Conservation (phyloP, 2,113 vertebrate species). For the Archocentrus centrarchus region DNA sequence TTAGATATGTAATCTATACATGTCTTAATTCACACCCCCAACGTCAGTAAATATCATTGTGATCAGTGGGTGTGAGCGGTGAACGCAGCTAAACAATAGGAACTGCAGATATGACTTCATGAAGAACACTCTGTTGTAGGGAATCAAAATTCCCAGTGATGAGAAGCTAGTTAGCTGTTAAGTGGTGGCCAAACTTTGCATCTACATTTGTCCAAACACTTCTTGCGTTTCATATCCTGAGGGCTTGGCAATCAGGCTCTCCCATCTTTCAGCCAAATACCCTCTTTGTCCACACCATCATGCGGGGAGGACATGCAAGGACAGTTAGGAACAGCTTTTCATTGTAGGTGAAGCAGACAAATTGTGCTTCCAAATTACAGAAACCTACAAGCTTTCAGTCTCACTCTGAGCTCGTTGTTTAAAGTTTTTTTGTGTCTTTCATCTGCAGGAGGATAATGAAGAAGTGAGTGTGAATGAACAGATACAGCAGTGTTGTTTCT, state of each 20-base stretch:
- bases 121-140: not conserved
- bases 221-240: not conserved
- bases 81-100: not conserved
- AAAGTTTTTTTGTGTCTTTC: constrained; percentile 33
- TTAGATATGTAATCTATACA: not conserved
- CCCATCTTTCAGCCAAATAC: not conserved
- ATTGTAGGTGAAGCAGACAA: constrained; percentile 15
- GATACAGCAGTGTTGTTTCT: constrained; percentile 32
- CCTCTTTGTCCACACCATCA: constrained; percentile 22
- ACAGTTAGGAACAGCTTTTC: not conserved
- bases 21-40: not conserved
- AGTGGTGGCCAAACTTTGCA: not conserved
- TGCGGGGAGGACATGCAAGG: constrained; percentile 11
- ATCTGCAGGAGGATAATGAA: constrained; percentile 52
- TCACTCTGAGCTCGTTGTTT: constrained; percentile 39
- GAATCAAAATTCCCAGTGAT: not conserved
- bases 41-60: not conserved
- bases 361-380: constrained; percentile 2
- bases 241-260: not conserved
- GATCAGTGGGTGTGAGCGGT: not conserved
- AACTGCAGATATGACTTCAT: not conserved
- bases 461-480: constrained; percentile 22
- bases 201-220: not conserved
- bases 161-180: not conserved
- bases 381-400: not conserved